Evolutionary conservation across 2,888 invertebrate species (phyloP).

Genomic region (Urechis unicinctus): DNA sequence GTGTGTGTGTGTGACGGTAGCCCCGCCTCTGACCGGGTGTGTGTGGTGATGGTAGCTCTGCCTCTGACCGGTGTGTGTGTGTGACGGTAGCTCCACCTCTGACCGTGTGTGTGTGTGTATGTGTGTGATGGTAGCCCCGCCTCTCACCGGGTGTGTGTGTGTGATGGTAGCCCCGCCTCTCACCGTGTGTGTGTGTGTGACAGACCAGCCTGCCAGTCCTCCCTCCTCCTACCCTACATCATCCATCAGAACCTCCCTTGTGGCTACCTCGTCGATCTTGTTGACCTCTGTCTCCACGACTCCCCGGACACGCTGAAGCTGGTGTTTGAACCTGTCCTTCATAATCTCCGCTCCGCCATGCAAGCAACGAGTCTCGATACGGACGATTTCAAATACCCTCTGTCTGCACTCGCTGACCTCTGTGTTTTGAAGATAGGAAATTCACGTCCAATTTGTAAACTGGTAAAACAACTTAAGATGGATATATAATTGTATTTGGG

Average conservation of each 20-base stretch:
- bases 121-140: too few species aligned
- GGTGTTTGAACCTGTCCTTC: constrained; percentile 64
- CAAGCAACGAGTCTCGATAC: constrained; percentile 65
- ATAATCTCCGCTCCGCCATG: constrained; percentile 65
- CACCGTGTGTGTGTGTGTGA: too few species aligned
- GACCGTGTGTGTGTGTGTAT: too few species aligned
- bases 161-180: too few species aligned
- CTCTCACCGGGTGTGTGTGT: too few species aligned
- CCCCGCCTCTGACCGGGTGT: too few species aligned
- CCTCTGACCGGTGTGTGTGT: too few species aligned
- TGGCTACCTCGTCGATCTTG: constrained; percentile 65
- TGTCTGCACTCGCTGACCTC: constrained; percentile 67
- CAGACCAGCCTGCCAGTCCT: constrained; percentile 49
- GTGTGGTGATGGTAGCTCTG: too few species aligned
- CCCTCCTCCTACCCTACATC: constrained; percentile 65
- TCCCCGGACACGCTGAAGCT: constrained; percentile 29
- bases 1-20: too few species aligned
- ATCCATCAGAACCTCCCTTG: constrained; percentile 67
- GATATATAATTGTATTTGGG: too few species aligned
- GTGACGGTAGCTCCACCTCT: too few species aligned
- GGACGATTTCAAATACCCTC: constrained; percentile 63
- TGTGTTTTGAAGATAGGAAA: constrained; percentile 66
- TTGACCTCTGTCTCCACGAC: constrained; percentile 61
- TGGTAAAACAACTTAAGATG: too few species aligned
- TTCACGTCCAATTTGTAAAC: constrained; percentile 66